Evolutionary conservation across 2,797 vertebrate genomes (phyloP).

Genomic region (Decapterus maruadsi): DNA sequence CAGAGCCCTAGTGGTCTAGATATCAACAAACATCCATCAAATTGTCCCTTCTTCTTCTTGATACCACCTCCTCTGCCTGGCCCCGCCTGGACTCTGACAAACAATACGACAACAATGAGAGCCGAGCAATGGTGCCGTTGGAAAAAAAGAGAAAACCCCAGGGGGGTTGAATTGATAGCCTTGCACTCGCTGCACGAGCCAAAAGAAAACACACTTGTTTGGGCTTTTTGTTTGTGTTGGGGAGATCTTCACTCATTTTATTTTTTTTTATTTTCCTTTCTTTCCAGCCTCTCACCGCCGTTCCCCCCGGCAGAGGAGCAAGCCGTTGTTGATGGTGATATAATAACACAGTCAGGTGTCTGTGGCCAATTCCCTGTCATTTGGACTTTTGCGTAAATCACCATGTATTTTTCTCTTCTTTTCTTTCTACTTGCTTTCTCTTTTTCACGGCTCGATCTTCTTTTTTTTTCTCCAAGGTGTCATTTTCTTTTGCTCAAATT

Average conservation of each 20-base stretch:
- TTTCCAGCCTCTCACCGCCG: constrained; percentile 50
- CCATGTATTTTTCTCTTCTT: constrained; percentile 77
- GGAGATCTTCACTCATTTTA: constrained; percentile 73
- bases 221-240: constrained; percentile 73
- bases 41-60: constrained; percentile 91
- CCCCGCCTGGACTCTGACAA: constrained; percentile 75
- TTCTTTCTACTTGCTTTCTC: constrained; percentile 72
- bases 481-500: constrained; percentile 89
- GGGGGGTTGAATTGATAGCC: constrained; percentile 78
- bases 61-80: constrained; percentile 76
- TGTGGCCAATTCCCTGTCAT: constrained; percentile 84
- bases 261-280: constrained; percentile 68
- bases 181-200: constrained; percentile 52
- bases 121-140: constrained; percentile 60
- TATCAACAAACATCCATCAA: constrained; percentile 99
- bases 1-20: constrained; percentile 99
- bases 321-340: constrained; percentile 83
- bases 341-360: constrained; percentile 89
- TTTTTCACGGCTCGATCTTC: constrained; percentile 71
- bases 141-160: constrained; percentile 50
- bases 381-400: constrained; percentile 88
- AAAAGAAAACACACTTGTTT: constrained; percentile 73
- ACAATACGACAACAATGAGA: constrained; percentile 77
- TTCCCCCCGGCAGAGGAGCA: constrained; percentile 70
- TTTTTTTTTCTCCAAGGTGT: constrained; percentile 71